Evolutionary conservation across 1,140 invertebrate genomes (phyloP), one percentile per base, ranked within the genome.

Genomic region (Hestina assimilis): DNA sequence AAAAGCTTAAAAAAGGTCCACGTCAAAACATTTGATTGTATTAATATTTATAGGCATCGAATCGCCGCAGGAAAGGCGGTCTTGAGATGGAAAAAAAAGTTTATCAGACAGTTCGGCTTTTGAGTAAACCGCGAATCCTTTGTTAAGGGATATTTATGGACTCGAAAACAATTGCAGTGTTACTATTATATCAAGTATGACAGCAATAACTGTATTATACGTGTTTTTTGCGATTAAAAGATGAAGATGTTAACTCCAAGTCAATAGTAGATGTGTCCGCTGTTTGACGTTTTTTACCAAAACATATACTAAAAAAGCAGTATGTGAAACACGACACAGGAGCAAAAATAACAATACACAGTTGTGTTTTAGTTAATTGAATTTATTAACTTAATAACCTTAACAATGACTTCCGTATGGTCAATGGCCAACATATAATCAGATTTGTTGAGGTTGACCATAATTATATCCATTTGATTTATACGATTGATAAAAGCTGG

Each of bases 1-100:
- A 85, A 85, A 80, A 84, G 77, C 69, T 82, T 85, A 83, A 87
- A 89, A 86, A 87, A 85, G 82, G 82, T 60, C 67, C 75, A 86
- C 78, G 86, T 89, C 86, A 89, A 87, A 89, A 89, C 86, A 89
- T 86, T 89, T 89, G 85, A 88, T 88, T 86, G 85, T 86, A 86
- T 86, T 86, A 86, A 88, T 87, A 87, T 89, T 89, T 89, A 87
- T 87, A 82, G 81, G 74, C 67, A 47, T 63, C 64, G 79, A 69
- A 79, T 66, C 79, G 82, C 82, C 80, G 80, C 77, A 80, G 80
- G 83, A 85, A 77, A 79, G 73, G 63, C 71, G 68, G 66, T 68
- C 59, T 72, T 62, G 65, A 67, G 62, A 60, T 59, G 53, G 54
- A 76, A 74, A 87, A 87, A 86, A 85, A 85, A 86, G 73, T 77